These are phyloP conservation scores for Diarsia rubi DNA, from an alignment of 2,888 invertebrate genomes.

Conservation along the genomic window DNA sequence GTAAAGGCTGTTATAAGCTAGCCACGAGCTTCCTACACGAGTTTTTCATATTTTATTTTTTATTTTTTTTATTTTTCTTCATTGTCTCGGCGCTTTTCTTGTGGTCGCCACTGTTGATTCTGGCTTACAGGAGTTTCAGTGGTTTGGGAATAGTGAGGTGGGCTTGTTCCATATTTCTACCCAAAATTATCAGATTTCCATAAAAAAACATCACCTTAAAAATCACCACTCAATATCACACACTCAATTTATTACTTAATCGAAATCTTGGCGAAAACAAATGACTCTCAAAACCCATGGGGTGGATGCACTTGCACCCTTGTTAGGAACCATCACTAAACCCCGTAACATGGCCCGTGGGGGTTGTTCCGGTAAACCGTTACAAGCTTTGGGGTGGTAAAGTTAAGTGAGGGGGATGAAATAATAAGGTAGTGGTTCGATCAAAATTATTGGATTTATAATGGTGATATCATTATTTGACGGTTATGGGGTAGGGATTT, in stretches of 20 bases:
- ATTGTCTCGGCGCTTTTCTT: no score
- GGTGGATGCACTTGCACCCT: slow-evolving; percentile 57
- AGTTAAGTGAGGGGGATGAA: slow-evolving; percentile 45
- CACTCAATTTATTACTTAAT: slow-evolving; percentile 64
- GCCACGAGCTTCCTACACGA: neutral
- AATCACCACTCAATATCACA: slow-evolving; percentile 17
- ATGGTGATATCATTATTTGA: slow-evolving; percentile 42
- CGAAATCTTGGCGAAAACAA: slow-evolving; percentile 64
- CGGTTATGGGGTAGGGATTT: neutral
- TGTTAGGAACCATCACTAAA: slow-evolving; percentile 50
- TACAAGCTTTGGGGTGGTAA: slow-evolving; percentile 63
- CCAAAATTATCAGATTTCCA: slow-evolving; percentile 7
- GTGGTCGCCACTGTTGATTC: no score
- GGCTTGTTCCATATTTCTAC: neutral
- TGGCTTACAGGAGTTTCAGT: no score
- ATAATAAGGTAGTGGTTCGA: slow-evolving; percentile 36
- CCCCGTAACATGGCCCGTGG: slow-evolving; percentile 63
- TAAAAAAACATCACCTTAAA: slow-evolving; percentile 24
- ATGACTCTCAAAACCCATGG: slow-evolving; percentile 53
- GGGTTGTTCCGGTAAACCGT: slow-evolving; percentile 67
- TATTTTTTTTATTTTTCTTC: no score
- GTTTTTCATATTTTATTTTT: no score
- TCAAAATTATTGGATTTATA: slow-evolving; percentile 35
- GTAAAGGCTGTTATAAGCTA: neutral
- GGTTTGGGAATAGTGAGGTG: no score